These are phyloP conservation scores for Hippocampus abdominalis DNA, from an alignment of 2,113 vertebrate genomes.

Conservation along the genomic window DNA sequence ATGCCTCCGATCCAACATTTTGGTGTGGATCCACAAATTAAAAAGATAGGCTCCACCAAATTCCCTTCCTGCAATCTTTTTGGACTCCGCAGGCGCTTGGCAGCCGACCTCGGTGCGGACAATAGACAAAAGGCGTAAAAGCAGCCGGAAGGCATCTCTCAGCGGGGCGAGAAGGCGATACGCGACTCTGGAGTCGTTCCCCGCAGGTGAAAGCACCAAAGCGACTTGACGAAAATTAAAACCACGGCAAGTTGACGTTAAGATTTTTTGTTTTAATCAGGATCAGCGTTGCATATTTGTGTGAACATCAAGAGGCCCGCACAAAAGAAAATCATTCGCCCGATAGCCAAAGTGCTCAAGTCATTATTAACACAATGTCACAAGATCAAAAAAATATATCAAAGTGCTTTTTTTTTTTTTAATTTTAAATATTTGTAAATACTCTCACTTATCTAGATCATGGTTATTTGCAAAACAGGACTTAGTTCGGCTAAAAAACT, in stretches of 20 bases:
- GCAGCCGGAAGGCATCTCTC: slow-evolving; percentile 63
- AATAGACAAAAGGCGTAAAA: slow-evolving; percentile 71
- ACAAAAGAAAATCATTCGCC: too few relatives aligned
- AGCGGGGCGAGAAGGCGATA: slow-evolving; percentile 49
- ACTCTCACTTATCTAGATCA: too few relatives aligned
- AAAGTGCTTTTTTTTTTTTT: too few relatives aligned
- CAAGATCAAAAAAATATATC: too few relatives aligned
- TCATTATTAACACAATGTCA: too few relatives aligned
- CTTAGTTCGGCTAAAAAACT: too few relatives aligned
- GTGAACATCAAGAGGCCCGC: too few relatives aligned
- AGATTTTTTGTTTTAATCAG: neutral
- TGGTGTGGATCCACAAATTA: neutral
- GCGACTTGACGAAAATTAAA: slow-evolving; percentile 56
- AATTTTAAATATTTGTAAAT: too few relatives aligned
- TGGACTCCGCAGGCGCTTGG: slow-evolving; percentile 25
- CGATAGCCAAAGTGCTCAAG: too few relatives aligned
- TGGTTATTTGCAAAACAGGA: neutral
- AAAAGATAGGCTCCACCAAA: neutral
- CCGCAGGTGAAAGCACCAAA: slow-evolving; percentile 64
- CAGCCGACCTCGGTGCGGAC: slow-evolving; percentile 39
- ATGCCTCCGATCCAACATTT: slow-evolving; percentile 2
- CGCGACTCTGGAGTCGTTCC: slow-evolving; percentile 25
- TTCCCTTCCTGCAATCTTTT: slow-evolving; percentile 28
- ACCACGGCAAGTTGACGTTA: neutral
- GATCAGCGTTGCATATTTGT: neutral